Evolutionary conservation across 2,797 vertebrate species (phyloP), one percentile per base, ranked within the genome.

Genomic region (Spondyliosoma cantharus): DNA sequence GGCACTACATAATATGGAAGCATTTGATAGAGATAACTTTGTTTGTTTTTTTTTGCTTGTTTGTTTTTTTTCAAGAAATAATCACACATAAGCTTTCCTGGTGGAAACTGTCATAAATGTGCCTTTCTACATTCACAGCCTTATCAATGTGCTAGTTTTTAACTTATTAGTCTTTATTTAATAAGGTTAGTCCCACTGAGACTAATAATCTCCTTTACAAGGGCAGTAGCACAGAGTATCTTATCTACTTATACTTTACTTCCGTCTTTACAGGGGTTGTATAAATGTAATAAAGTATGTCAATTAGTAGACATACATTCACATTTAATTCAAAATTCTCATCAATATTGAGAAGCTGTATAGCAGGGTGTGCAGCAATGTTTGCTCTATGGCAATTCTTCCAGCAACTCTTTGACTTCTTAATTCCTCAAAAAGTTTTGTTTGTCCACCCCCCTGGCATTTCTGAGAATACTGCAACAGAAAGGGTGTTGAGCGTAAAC

Each of bases 1-100:
- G 61, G 45, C 14, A 60, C 22, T 24, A 11, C 20, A 62, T 29
- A 64, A 71, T 27, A 71, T 37, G 13, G 32, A 19, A 27, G 68
- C 5, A 37, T 15, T 37, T 69, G 46, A 42, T 6, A 25, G 20
- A 48, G 15, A 49, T 3, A 60, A 56, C 37, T 37, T 0, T 1
- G 5, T 16, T 58, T 19, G 5, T 2, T 62, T 6, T 6, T 70
- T 46, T 25, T 56, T 27, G 29, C 7, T 15, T 58, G 9, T 11
- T 2, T 62, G 3, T 58, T 53, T 37, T 56, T 25, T 6, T 7
- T 20, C 7, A n/a, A 15, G 11, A 46, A 29, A 29, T 7, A 63
- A 32, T 11, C 13, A 37, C 20, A 20, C 3, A 53, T 14, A 74
- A 76, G 62, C 6, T n/a, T 65, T 8, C 19, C 12, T 17, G 5